A percentile compares a stretch with the other conserved stretches of the same genome.
These are phyloP conservation scores for Phyllotreta striolata DNA, from an alignment of 2,888 invertebrate genomes.

Conservation along the genomic window DNA sequence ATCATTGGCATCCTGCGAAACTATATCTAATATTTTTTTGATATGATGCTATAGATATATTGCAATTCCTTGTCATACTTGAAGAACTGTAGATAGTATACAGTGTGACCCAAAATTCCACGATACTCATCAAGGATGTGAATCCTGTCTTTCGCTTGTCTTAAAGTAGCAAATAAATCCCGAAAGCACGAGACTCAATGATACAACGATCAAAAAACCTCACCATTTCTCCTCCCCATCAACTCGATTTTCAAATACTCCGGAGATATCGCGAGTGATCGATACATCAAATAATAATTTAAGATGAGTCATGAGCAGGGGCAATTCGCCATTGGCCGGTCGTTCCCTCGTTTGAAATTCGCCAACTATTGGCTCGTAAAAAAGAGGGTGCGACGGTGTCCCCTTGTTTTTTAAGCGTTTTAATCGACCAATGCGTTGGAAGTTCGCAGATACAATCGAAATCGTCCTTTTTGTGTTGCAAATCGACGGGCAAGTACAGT, in stretches of 20 bases:
- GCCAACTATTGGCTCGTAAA: slow-evolving; percentile 52
- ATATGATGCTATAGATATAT: too few relatives aligned
- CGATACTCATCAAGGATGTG: too few relatives aligned
- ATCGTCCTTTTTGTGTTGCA: slow-evolving; percentile 33
- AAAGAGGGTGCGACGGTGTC: slow-evolving; percentile 53
- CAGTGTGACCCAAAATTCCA: too few relatives aligned
- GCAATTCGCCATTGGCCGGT: slow-evolving; percentile 50
- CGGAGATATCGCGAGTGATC: slow-evolving; percentile 25
- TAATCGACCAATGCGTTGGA: slow-evolving; percentile 51
- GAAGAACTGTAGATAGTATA: too few relatives aligned
- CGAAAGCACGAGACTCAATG: not conserved
- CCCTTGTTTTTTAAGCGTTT: slow-evolving; percentile 58
- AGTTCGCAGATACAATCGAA: slow-evolving; percentile 13
- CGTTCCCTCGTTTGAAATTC: slow-evolving; percentile 51
- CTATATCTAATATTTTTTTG: too few relatives aligned
- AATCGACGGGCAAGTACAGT: slow-evolving; percentile 15
- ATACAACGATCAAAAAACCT: not conserved
- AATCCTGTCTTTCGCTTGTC: too few relatives aligned
- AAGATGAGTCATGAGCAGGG: slow-evolving; percentile 49
- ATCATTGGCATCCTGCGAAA: too few relatives aligned
- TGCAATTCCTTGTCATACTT: too few relatives aligned
- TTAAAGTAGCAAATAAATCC: too few relatives aligned
- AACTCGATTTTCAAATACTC: slow-evolving; percentile 12
- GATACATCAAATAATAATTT: slow-evolving; percentile 39
- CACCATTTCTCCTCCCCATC: slow-evolving; percentile 12